Base-by-base conservation (phyloP, 2,888 invertebrate genomes). In the Auanema freiburgensis region DNA sequence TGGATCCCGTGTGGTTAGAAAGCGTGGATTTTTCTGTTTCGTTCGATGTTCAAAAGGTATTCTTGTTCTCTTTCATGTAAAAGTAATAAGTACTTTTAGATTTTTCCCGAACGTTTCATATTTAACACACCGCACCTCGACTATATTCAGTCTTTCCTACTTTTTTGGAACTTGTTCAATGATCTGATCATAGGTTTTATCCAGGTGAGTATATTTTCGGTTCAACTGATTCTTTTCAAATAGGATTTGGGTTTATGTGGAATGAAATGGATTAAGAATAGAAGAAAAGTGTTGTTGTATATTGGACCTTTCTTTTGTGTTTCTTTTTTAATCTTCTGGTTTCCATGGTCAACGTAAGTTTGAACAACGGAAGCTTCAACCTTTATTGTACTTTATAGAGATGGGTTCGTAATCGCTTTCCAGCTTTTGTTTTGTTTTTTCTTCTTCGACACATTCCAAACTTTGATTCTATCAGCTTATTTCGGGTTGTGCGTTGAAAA, bases 371-470 rank as follows among this genome's bases (percentile, higher is more conserved):
- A n/a, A n/a, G n/a, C n/a, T n/a, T n/a, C n/a, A n/a, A n/a, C n/a
- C n/a, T n/a, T n/a, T n/a, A n/a, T n/a, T n/a, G n/a, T n/a, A 33
- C 33, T 33, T 33, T 33, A 8, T 33, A 33, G 33, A 8, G 33
- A 33, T 33, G 33, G 8, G 8, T 33, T 65, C 76, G 60, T 85
- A 0, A 79, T 79, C 8, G 85, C 85, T 1, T 21, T 85, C 6
- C 85, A 85, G 59, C 74, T 85, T 1, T 77, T 85, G 18, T 66
- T 83, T 3, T 72, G 84, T 0, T 74, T 86, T 40, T 85, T 84
- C 69, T 78, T 85, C 52, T 85, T 83, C 71, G 86, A 86, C 67
- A 83, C 85, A 0, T 74, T 85, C 61, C 81, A 84, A 55, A 85
- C 85, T 10, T 83, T 84, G 60, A 81, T 78, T 6, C 57, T 85